Base-by-base conservation (phyloP, 2,888 invertebrate genomes). In the Brachyptera risi region DNA sequence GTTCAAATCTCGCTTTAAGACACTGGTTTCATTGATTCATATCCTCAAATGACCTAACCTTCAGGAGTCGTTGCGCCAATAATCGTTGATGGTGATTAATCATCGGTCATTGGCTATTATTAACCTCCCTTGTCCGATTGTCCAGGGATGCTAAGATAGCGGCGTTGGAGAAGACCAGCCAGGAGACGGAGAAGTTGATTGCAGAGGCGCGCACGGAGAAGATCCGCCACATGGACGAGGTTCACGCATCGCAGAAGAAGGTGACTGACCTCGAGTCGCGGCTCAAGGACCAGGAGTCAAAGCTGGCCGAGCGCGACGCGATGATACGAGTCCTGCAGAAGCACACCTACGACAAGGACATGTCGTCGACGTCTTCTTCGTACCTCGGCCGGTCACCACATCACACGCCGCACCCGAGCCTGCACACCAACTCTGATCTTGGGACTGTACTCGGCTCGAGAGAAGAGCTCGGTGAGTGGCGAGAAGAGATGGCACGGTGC, bases 251-350 rank as follows among this genome's bases (percentile, higher is more conserved):
- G 5, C 90, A 92, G 74, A 89, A 90, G 73, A 88, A 88, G 72
- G 82, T 89, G n/a, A 87, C 91, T 1, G 92, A 92, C 72, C 78
- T 92, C 19, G 92, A 93, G 76, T 85, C 90, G 72, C 87, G 87
- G 90, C 90, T 91, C 68, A 92, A 92, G 74, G 90, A 91, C 74
- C 76, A 92, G 65, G 92, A 94, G 74, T 90, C 91, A 2, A 90
- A 92, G 72, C 81, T 94, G 60, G 90, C 91, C 0, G 93, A 94
- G 73, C 85, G 88, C 61, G 93, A 95, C 72, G 92, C 92, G 0
- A 91, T 94, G 89, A 91, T 95, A 68, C 85, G 88, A 68, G 91
- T 92, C 21, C 79, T 93, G 42, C 92, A 93, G 76, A 88, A 88
- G 68, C 88, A 89, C 72, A 87, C 88, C 0, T 82, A 82, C 59